A percentile compares a stretch with the other conserved stretches of the same genome.
Evolutionary conservation across 53 echinoderm and acorn worm genomes (phyloP).

Genomic region (Astropecten irregularis): DNA sequence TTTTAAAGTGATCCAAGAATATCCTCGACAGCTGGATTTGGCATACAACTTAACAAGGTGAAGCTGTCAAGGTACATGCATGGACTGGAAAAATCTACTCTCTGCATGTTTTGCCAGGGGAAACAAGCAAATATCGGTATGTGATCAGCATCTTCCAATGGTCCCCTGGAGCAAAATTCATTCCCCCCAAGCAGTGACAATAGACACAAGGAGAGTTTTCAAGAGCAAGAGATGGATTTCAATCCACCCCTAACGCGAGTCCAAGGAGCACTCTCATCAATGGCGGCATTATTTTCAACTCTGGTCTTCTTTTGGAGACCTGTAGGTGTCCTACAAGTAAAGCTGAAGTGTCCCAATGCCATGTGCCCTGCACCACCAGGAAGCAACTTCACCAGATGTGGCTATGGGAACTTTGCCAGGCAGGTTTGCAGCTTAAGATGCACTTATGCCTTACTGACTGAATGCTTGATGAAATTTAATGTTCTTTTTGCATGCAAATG

Average conservation of each 20-base stretch:
- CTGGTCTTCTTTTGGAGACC: conserved; percentile 64
- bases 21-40: no score
- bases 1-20: no score
- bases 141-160: no score
- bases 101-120: no score
- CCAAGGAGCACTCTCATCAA: conserved; percentile 51
- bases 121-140: no score
- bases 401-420: conserved; percentile 39
- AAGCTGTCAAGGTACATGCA: no score
- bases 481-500: conserved; percentile 16
- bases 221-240: conserved; percentile 60
- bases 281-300: conserved; percentile 61
- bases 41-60: no score
- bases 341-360: conserved; percentile 60
- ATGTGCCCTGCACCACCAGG: conserved; percentile 58
- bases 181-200: no score
- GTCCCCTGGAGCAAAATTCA: no score
- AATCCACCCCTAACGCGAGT: conserved; percentile 53
- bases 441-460: conserved; percentile 44
- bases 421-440: conserved; percentile 57
- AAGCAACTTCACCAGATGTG: conserved; percentile 32
- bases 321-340: conserved; percentile 57
- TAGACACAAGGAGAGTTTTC: no score
- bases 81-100: no score
- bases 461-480: conserved; percentile 50